Percentiles rank a stretch among this genome's conserved stretches.
Evolutionary conservation across 1,140 invertebrate genomes (phyloP).

Genomic region (Lordiphosa mommai): DNA sequence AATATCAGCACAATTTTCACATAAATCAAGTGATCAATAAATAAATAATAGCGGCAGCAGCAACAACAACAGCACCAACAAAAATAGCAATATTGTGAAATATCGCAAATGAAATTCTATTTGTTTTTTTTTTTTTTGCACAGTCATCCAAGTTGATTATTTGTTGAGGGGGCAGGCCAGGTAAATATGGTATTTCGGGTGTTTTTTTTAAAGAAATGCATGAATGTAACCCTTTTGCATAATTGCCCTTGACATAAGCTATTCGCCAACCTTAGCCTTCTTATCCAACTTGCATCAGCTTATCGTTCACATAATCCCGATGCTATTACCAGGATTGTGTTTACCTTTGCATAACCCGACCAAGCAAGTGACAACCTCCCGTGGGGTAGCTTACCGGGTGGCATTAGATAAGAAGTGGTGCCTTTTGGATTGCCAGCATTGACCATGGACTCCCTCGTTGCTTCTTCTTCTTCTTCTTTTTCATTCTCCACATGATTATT

Average conservation of each 20-base stretch:
- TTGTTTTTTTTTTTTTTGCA: slow-evolving; percentile 20
- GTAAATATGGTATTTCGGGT: neutral
- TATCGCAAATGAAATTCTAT: slow-evolving; percentile 16
- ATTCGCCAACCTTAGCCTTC: slow-evolving; percentile 1
- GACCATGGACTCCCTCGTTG: neutral
- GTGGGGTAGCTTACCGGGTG: neutral
- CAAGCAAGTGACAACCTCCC: slow-evolving; percentile 4
- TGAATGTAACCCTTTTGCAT: neutral
- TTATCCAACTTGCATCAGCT: neutral
- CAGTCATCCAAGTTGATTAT: slow-evolving; percentile 36
- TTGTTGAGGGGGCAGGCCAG: neutral
- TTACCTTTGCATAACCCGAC: neutral
- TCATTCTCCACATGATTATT: neutral
- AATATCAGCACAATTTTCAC: slow-evolving; percentile 52
- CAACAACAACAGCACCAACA: slow-evolving; percentile 5
- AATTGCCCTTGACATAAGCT: slow-evolving; percentile 7
- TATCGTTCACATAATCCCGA: slow-evolving; percentile 1
- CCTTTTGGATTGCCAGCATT: neutral
- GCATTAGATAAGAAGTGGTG: slow-evolving; percentile 8
- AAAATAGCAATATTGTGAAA: slow-evolving; percentile 36
- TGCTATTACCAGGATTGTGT: slow-evolving; percentile 1
- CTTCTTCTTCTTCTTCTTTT: neutral
- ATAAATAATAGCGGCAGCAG: slow-evolving; percentile 22
- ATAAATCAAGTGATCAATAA: slow-evolving; percentile 64
- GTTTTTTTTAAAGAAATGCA: neutral